These are phyloP conservation scores for Acronicta psi DNA, from an alignment of 2,888 invertebrate genomes.

Conservation along the genomic window DNA sequence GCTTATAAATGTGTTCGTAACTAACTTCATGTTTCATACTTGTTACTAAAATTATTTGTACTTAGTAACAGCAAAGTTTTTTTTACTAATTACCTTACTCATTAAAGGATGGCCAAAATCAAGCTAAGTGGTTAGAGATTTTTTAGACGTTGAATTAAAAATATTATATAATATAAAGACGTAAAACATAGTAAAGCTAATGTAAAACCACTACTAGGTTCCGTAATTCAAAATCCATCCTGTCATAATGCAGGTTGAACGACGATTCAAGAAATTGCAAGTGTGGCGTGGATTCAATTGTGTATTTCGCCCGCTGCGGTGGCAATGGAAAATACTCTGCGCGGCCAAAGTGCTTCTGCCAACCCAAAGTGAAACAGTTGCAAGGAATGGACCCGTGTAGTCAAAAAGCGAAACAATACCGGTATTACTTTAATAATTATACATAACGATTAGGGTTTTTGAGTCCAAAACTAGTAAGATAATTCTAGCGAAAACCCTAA, in stretches of 20 bases:
- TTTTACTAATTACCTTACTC: too few species aligned
- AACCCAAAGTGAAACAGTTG: not conserved
- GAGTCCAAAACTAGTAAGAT: too few species aligned
- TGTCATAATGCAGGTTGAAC: slow-evolving; percentile 1
- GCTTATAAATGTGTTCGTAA: not conserved
- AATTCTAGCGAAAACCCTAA: too few species aligned
- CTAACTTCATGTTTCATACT: not conserved
- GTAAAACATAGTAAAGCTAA: too few species aligned
- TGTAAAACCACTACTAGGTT: too few species aligned
- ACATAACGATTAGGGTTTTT: too few species aligned
- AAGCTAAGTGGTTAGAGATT: too few species aligned
- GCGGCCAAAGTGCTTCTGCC: not conserved
- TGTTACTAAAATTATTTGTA: too few species aligned
- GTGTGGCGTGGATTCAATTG: not conserved
- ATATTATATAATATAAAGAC: too few species aligned
- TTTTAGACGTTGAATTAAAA: too few species aligned
- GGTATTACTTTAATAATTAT: not conserved
- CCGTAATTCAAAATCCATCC: not conserved
- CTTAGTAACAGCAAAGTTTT: too few species aligned
- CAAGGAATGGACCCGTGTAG: not conserved
- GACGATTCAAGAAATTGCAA: slow-evolving; percentile 1
- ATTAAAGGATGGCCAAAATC: too few species aligned
- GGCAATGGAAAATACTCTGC: not conserved
- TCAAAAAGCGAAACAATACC: not conserved
- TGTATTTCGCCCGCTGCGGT: not conserved